Evolutionary conservation across 2,113 vertebrate genomes (phyloP), one percentile per base, ranked within the genome.

Genomic region (Strix uralensis): DNA sequence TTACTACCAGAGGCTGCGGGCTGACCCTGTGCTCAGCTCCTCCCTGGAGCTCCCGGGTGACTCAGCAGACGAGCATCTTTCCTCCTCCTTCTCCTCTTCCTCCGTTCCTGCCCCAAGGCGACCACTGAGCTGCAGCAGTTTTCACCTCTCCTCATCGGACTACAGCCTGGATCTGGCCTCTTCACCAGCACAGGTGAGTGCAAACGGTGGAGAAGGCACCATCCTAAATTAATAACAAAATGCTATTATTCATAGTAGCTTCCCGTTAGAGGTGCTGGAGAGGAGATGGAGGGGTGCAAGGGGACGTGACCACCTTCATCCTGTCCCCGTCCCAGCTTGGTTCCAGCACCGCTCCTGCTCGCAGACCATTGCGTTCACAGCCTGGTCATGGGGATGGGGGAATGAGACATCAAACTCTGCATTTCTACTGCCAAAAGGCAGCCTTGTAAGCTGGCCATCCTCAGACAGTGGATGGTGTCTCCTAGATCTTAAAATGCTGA

Each of bases 31-130:
- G 1, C 65, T 62, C n/a, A 49, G 54, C 73, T 65, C 75, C 62
- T 85, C 92, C 34, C 67, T 7, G 0, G 78, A 94, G 59, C 51
- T 84, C 22, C 46, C 0, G 1, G 8, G 42, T 69, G 87, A 84
- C 26, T 66, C 69, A 11, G 61, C 58, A 46, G 66, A 61, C 0
- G 49, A 95, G 22, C 40, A 20, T 22, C 38, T 34, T 62, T 89
- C 78, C 13, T 86, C 67, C 15, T 78, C 94, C 22, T 81, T 91
- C 32, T 92, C 94, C 22, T 92, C 90, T 36, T 91, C 82, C 55
- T 91, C 92, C 6, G 46, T 52, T 38, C 58, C 74, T 38, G 32
- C 15, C 27, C 54, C 32, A 34, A 44, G 61, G 46, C 32, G 2
- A 36, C 44, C 5, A 4, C n/a, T 49, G 23, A 65, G 94, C 34